These are phyloP conservation scores for Apoda limacodes DNA, from an alignment of 2,888 invertebrate species.

Conservation along the genomic window DNA sequence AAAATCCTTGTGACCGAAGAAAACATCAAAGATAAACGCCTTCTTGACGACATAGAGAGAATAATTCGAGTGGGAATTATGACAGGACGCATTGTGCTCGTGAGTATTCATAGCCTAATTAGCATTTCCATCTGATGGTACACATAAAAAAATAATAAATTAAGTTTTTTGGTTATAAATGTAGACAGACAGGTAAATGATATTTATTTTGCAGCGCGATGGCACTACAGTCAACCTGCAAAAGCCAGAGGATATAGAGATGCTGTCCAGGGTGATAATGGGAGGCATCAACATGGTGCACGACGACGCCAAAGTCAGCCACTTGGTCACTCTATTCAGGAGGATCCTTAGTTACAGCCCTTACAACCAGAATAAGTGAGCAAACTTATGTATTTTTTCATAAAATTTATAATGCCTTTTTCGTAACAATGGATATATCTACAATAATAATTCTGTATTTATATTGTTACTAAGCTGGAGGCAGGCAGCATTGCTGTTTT, in stretches of 20 bases:
- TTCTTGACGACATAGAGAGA: constrained; percentile 55
- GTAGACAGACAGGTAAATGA: no score
- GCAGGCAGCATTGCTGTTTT: no score
- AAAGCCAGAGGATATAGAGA: constrained; percentile 74
- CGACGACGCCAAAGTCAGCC: constrained; percentile 67
- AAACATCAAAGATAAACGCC: constrained; percentile 35
- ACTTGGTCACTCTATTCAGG: constrained; percentile 43
- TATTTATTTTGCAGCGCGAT: constrained; percentile 50
- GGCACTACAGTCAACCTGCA: constrained; percentile 72
- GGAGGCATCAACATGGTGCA: constrained; percentile 68
- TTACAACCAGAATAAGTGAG: constrained; percentile 55
- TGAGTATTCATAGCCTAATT: constrained; percentile 35
- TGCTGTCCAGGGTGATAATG: constrained; percentile 74
- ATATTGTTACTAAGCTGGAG: no score
- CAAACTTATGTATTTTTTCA: no score
- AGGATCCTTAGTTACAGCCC: constrained; percentile 41
- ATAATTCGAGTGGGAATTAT: constrained; percentile 62
- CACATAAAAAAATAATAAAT: constrained; percentile 1
- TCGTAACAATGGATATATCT: no score
- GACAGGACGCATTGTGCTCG: constrained; percentile 44
- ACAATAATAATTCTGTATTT: no score
- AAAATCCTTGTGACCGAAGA: constrained; percentile 31
- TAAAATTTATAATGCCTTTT: no score
- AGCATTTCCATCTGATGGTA: constrained; percentile 1
- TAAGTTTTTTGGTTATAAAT: neutral